These are phyloP conservation scores for Austrofundulus limnaeus DNA, from an alignment of 2,113 vertebrate species.

Conservation along the genomic window DNA sequence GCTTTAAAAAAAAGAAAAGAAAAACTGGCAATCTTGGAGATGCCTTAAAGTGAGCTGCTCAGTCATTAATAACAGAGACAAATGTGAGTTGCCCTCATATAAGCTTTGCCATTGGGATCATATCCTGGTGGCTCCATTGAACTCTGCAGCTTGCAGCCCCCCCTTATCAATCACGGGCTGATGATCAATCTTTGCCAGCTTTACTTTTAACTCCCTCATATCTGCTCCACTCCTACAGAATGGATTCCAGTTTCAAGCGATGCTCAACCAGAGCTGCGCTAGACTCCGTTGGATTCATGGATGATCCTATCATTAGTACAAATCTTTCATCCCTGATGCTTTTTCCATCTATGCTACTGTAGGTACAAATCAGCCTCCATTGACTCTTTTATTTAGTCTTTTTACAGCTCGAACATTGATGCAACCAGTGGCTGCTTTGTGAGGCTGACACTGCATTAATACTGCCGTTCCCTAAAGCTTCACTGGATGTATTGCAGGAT, in stretches of 20 bases:
- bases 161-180: conserved; percentile 44
- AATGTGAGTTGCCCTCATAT: conserved; percentile 53
- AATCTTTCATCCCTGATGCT: conserved; percentile 38
- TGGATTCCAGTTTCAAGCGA: conserved; percentile 3
- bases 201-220: conserved; percentile 29
- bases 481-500: conserved; percentile 16
- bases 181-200: conserved; percentile 46
- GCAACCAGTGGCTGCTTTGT: conserved; percentile 23
- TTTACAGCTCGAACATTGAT: conserved; percentile 24
- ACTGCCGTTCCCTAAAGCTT: conserved; percentile 32
- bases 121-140: conserved; percentile 37
- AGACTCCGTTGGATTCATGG: conserved; percentile 34
- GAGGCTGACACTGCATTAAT: conserved; percentile 17
- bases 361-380: conserved; percentile 30
- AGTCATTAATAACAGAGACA: conserved; percentile 63
- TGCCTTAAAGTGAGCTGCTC: conserved; percentile 42
- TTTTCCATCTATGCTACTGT: conserved; percentile 27
- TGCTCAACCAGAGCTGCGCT: conserved; percentile 7
- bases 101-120: conserved; percentile 34
- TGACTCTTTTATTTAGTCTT: conserved; percentile 34
- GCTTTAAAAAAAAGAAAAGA: conserved; percentile 4
- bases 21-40: conserved; percentile 47
- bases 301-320: conserved; percentile 36
- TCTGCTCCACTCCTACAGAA: conserved; percentile 10
- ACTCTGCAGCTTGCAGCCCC: conserved; percentile 22